Evolutionary conservation across 2,888 invertebrate genomes (phyloP).

Genomic region (Nebria salina): DNA sequence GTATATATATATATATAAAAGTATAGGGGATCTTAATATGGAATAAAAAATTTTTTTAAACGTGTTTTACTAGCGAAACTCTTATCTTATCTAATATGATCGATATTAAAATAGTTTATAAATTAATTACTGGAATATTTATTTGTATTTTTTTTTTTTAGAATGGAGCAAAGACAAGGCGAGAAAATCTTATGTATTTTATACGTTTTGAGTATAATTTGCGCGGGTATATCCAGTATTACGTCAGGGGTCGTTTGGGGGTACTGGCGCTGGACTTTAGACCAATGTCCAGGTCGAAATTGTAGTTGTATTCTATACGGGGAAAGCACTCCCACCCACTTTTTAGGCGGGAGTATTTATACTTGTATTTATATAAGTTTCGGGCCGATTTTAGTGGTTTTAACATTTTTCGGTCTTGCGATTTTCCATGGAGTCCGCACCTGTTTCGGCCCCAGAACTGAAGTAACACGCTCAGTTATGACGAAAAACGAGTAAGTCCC

Average conservation of each 20-base stretch:
- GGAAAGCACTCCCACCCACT: conserved; percentile 69
- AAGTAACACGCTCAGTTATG: conserved; percentile 57
- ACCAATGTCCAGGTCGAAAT: conserved; percentile 70
- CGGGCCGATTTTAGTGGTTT: conserved; percentile 71
- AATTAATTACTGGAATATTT: too few relatives aligned
- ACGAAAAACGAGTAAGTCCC: conserved; percentile 59
- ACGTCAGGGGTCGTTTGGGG: conserved; percentile 72
- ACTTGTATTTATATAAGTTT: conserved; percentile 75
- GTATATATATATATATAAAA: neutral
- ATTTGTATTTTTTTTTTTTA: neutral
- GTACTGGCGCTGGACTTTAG: conserved; percentile 75
- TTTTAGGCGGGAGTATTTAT: conserved; percentile 60
- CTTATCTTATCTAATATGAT: conserved; percentile 13
- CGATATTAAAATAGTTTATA: too few relatives aligned
- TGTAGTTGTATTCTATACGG: conserved; percentile 78
- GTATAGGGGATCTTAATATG: neutral
- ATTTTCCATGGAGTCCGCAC: conserved; percentile 77
- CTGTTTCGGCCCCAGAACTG: conserved; percentile 57
- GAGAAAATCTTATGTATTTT: conserved; percentile 57
- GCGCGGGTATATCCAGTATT: conserved; percentile 60
- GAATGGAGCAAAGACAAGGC: conserved; percentile 56
- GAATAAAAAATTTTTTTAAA: neutral
- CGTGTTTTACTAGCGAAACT: neutral
- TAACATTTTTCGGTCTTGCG: conserved; percentile 72
- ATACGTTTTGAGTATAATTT: conserved; percentile 55